These are phyloP conservation scores for Rhinogobio ventralis DNA, from an alignment of 2,797 vertebrate species.

Conservation along the genomic window DNA sequence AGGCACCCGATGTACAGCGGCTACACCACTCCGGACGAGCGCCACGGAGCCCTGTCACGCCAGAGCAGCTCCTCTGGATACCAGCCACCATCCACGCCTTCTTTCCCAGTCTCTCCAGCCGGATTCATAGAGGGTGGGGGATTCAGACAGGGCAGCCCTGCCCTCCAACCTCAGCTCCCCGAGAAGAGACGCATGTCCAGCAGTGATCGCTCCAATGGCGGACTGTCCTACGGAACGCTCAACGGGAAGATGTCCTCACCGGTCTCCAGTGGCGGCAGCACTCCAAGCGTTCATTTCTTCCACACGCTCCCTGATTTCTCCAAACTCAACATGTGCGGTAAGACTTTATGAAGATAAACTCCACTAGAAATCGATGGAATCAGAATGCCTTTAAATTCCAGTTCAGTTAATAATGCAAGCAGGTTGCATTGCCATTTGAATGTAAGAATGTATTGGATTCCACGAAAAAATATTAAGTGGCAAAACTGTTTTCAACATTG, in stretches of 20 bases:
- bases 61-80: conserved; percentile 96
- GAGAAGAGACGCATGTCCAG: conserved; percentile 94
- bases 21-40: conserved; percentile 88
- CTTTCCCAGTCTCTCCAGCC: conserved; percentile 88
- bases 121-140: conserved; percentile 82
- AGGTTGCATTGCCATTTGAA: neutral
- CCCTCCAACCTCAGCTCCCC: conserved; percentile 84
- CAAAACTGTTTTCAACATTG: no score
- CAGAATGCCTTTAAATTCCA: neutral
- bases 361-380: neutral
- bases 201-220: conserved; percentile 87
- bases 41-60: conserved; percentile 86
- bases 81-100: conserved; percentile 93
- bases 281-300: conserved; percentile 82
- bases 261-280: conserved; percentile 80
- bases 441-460: neutral
- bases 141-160: conserved; percentile 87
- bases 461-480: no score
- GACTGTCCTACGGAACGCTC: conserved; percentile 87
- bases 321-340: conserved; percentile 92
- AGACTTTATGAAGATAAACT: conserved; percentile 39
- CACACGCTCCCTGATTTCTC: conserved; percentile 96
- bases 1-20: conserved; percentile 87
- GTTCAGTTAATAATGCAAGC: neutral
- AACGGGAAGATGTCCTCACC: conserved; percentile 91